Percentiles rank a stretch among this genome's conserved stretches.
Conservation (phyloP, 1,140 invertebrate species). For the Leptopilina boulardi region DNA sequence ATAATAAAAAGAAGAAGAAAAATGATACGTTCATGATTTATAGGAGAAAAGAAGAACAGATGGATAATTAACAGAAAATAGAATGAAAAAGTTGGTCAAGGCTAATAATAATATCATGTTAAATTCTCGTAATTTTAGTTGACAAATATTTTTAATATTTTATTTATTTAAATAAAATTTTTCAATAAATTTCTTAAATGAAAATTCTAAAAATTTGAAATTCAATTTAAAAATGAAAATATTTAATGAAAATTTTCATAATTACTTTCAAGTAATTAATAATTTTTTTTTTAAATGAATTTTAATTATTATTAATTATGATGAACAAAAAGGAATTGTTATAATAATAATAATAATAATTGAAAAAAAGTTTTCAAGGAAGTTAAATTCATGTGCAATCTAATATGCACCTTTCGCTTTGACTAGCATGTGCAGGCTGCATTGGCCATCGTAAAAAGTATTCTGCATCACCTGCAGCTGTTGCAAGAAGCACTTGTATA, state of each 20-base stretch:
- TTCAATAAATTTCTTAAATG: too few relatives aligned
- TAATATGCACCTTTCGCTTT: conserved; percentile 12
- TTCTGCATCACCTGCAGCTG: conserved; percentile 10
- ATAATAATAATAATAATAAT: not conserved
- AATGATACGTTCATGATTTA: not conserved
- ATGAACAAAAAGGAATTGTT: not conserved
- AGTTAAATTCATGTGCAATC: not conserved
- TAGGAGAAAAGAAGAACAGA: conserved; percentile 1
- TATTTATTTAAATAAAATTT: too few relatives aligned
- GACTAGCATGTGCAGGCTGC: conserved; percentile 8
- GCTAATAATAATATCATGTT: not conserved
- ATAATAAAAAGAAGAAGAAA: not conserved
- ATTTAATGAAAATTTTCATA: too few relatives aligned
- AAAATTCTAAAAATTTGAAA: too few relatives aligned
- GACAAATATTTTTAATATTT: too few relatives aligned
- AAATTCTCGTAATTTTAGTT: too few relatives aligned
- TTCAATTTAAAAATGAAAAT: too few relatives aligned
- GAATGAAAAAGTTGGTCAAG: not conserved
- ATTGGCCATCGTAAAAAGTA: not conserved
- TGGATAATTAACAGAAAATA: not conserved
- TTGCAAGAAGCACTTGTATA: conserved; percentile 10
- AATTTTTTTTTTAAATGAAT: too few relatives aligned
- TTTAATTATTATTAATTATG: not conserved
- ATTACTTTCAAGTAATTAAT: too few relatives aligned
- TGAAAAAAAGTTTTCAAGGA: not conserved